These are phyloP conservation scores for Albula goreensis DNA, from an alignment of 2,113 vertebrate genomes.

Conservation along the genomic window DNA sequence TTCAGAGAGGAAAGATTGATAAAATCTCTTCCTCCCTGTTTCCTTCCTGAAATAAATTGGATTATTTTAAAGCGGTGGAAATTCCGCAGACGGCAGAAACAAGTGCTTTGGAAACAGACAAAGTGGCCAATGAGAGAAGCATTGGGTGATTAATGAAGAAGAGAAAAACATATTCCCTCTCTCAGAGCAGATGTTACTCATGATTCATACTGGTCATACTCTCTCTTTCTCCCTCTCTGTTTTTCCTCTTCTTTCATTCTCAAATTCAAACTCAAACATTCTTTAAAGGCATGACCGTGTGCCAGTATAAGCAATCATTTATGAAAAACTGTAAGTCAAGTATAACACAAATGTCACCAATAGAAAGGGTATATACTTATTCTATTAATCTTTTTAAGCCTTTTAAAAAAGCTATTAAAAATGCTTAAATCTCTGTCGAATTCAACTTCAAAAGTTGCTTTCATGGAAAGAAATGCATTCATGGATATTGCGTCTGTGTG, in stretches of 20 bases:
- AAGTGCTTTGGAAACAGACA: not conserved
- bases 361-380: no score
- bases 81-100: conserved; percentile 16
- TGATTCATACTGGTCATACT: not conserved
- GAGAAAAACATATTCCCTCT: not conserved
- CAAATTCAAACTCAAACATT: not conserved
- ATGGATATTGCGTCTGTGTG: no score
- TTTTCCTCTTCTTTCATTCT: not conserved
- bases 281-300: no score
- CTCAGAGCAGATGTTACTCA: not conserved
- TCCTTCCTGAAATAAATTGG: conserved; percentile 16
- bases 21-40: conserved; percentile 26
- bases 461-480: no score
- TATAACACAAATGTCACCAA: no score
- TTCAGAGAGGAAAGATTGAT: conserved; percentile 11
- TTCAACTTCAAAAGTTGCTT: no score
- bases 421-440: no score
- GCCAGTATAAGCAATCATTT: no score
- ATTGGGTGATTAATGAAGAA: conserved; percentile 8
- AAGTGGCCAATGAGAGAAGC: conserved; percentile 17
- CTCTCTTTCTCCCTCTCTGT: not conserved
- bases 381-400: no score
- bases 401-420: no score
- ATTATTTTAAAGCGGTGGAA: conserved; percentile 5
- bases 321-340: no score